phyloP scores from a whole-genome alignment of 1,140 invertebrate genomes.

The Heliconius himera region DNA sequence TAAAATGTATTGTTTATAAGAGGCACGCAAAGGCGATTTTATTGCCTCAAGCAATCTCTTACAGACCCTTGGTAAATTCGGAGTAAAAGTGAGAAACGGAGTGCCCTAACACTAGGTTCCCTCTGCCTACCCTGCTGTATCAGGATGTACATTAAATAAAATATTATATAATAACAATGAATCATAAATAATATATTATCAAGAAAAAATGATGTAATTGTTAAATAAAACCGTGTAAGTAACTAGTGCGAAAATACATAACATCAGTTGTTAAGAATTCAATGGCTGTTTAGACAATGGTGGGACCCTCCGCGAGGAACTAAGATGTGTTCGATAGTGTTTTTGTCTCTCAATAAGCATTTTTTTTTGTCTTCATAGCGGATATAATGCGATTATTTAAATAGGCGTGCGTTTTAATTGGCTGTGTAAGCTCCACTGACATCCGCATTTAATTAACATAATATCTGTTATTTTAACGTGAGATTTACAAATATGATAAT shows the following conservation, averaged over 20 bases:
- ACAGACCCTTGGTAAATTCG: no score
- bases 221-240: no score
- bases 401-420: neutral
- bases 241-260: neutral
- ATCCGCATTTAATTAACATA: neutral
- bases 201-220: no score
- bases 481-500: no score
- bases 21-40: neutral
- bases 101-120: no score
- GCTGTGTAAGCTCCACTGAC: neutral
- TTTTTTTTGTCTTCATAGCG: neutral
- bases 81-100: no score
- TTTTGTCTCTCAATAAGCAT: conserved; percentile 8
- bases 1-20: no score
- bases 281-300: conserved; percentile 19
- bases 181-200: no score
- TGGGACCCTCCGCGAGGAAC: conserved; percentile 22
- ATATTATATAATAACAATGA: no score
- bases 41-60: no score
- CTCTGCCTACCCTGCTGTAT: no score
- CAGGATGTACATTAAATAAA: no score
- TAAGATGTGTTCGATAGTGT: conserved; percentile 4
- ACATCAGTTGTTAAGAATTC: neutral
- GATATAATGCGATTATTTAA: neutral
- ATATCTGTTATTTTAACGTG: neutral